phyloP scores from a whole-genome alignment of 2,888 invertebrate genomes.

The Pherbina coryleti region DNA sequence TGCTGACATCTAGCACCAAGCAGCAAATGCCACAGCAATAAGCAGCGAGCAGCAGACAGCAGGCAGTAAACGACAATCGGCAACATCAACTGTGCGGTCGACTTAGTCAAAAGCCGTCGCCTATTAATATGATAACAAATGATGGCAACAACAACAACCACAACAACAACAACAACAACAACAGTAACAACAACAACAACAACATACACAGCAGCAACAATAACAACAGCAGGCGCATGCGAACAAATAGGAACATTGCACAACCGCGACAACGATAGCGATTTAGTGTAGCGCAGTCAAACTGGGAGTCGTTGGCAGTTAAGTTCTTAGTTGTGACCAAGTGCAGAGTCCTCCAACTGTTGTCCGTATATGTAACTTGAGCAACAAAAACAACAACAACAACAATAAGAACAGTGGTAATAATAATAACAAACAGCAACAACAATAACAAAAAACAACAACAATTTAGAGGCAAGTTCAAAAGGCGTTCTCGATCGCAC shows the following conservation, averaged over 20 bases:
- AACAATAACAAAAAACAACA: too few relatives aligned
- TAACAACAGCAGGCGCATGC: neutral
- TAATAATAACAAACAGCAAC: neutral
- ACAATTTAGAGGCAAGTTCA: slow-evolving; percentile 8
- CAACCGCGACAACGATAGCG: slow-evolving; percentile 27
- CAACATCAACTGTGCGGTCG: slow-evolving; percentile 43
- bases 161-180: neutral
- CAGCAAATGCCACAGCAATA: neutral
- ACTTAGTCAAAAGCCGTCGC: slow-evolving; percentile 52
- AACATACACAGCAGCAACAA: slow-evolving; percentile 34
- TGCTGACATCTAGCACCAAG: neutral
- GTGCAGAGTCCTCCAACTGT: neutral
- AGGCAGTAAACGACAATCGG: slow-evolving; percentile 20
- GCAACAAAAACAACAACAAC: neutral
- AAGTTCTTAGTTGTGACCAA: slow-evolving; percentile 19
- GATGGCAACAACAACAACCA: slow-evolving; percentile 55
- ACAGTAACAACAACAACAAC: slow-evolving; percentile 41
- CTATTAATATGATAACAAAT: slow-evolving; percentile 61
- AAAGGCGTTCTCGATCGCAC: slow-evolving; percentile 8
- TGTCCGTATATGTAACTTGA: neutral
- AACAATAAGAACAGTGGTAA: neutral
- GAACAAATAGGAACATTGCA: slow-evolving; percentile 31
- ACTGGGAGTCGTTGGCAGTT: neutral
- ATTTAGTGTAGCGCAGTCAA: neutral
- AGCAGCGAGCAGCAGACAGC: slow-evolving; percentile 44